These are phyloP conservation scores for Cheiracanthium punctorium DNA, from an alignment of 2,888 invertebrate species.

Conservation along the genomic window DNA sequence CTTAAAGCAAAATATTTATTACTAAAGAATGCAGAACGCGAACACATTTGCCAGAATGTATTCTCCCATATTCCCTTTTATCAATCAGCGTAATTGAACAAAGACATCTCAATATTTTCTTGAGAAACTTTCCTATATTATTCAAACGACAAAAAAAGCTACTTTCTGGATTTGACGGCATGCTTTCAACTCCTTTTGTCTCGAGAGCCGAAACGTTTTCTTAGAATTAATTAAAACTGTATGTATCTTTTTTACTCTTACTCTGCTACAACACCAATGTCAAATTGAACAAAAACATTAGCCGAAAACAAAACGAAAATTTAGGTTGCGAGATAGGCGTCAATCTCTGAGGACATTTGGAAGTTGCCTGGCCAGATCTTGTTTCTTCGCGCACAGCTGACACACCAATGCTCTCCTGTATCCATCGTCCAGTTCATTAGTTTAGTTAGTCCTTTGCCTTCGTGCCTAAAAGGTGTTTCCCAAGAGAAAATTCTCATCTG, in stretches of 20 bases:
- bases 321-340: slow-evolving; percentile 35
- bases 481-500: not conserved
- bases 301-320: slow-evolving; percentile 4
- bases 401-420: not conserved
- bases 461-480: not conserved
- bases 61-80: no score
- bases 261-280: not conserved
- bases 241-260: not conserved
- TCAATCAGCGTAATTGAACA: no score
- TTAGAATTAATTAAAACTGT: no score
- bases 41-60: no score
- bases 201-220: not conserved
- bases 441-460: not conserved
- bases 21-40: no score
- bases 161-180: no score
- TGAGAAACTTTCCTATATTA: no score
- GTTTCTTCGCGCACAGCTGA: not conserved
- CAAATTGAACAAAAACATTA: not conserved
- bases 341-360: slow-evolving; percentile 24
- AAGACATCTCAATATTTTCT: no score
- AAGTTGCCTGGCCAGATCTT: not conserved
- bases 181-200: not conserved
- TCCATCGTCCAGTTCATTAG: not conserved
- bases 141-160: no score
- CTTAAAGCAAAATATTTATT: no score